Evolutionary conservation across 2,797 vertebrate species (phyloP).

Genomic region (Cyclura pinguis): DNA sequence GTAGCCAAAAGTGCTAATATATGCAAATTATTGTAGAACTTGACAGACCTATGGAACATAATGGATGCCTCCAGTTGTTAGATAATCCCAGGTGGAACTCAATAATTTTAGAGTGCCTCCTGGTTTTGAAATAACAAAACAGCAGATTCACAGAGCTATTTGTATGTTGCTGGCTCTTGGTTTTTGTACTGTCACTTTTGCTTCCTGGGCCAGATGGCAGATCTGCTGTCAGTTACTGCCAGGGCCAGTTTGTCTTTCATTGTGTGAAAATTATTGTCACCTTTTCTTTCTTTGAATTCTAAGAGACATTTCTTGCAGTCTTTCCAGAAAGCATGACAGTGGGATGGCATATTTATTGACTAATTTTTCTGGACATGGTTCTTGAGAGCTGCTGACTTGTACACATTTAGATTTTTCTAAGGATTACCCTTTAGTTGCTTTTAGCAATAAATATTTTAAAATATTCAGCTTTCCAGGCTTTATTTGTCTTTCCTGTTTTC

Average conservation of each 20-base stretch:
- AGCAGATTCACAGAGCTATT: not conserved
- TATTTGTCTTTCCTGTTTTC: not conserved
- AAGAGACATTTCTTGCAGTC: slow-evolving; percentile 1
- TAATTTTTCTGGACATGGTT: not conserved
- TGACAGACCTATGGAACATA: not conserved
- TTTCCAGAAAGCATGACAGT: slow-evolving; percentile 11
- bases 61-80: no score
- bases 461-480: not conserved
- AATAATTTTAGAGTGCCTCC: not conserved
- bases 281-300: not conserved
- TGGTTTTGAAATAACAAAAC: not conserved
- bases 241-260: not conserved
- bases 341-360: not conserved
- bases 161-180: not conserved
- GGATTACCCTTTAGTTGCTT: not conserved
- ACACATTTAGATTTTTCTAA: slow-evolving; percentile 12
- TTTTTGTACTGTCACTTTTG: not conserved
- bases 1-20: not conserved
- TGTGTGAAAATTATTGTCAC: not conserved
- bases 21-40: not conserved
- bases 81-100: not conserved
- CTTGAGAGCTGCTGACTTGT: not conserved
- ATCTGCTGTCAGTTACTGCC: not conserved
- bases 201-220: not conserved
- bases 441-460: slow-evolving; percentile 6